Evolutionary conservation across 2,113 vertebrate genomes (phyloP), one percentile per base, ranked within the genome.

Genomic region (Chitala chitala): DNA sequence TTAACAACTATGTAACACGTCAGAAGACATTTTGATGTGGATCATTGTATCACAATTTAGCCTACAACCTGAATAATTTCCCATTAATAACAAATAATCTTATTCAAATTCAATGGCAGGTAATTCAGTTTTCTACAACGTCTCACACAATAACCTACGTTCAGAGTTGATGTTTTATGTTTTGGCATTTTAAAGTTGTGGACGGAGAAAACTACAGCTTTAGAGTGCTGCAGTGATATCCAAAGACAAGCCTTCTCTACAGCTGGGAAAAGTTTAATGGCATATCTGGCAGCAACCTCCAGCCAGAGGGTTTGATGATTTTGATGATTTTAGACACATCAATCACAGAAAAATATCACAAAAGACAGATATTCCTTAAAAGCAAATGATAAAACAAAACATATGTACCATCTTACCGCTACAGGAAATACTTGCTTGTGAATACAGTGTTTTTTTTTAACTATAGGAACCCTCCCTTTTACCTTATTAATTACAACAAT

Each of bases 221-320:
- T 46, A 20, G 38, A 66, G 64, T 29, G 40, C 22, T 63, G 38
- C 31, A 63, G n/a, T n/a, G n/a, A 63, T 36, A 63, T 63, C 38
- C 40, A 44, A 48, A 29, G 44, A 51, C 51, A 46, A 33, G 24
- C 46, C 51, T 36, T 53, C 29, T 51, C 15, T 5, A 10, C 44
- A 54, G 26, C 69, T 54, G 31, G 53, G 9, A 24, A 71, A 51
- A 71, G 40, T 51, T 22, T n/a, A 54, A 48, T 17, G 40, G 53
- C 4, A 22, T 26, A 51, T 59, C 40, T 69, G 40, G 53, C 54
- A 61, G 42, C 36, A 24, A 20, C 36, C 24, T 5, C 40, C 26
- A 42, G 65, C 2, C 65, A 58, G 44, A 9, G 4, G 51, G 42
- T 68, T 78, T 51, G 9, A 44, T 33, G 33, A 44, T 59, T 73